Conservation (phyloP, 1,140 invertebrate genomes). For the Tenebrio molitor region DNA sequence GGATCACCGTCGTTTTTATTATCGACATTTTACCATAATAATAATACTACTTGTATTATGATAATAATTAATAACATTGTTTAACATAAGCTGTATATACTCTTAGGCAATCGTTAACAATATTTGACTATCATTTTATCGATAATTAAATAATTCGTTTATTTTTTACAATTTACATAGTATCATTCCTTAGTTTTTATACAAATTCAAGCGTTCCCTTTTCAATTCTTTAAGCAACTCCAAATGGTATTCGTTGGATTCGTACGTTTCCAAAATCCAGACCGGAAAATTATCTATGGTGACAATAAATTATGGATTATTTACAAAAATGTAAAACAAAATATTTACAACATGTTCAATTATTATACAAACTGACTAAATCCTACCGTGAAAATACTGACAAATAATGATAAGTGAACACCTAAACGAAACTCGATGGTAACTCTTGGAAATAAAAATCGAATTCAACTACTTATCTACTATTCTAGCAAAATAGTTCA, state of each 20-base stretch:
- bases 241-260: neutral
- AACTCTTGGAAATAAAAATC: constrained; percentile 5
- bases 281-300: too few species aligned
- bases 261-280: too few species aligned
- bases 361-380: constrained; percentile 33
- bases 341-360: constrained; percentile 9
- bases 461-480: neutral
- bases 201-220: constrained; percentile 24
- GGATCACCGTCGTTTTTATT: constrained; percentile 16
- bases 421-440: constrained; percentile 26
- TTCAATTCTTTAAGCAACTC: neutral
- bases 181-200: constrained; percentile 26
- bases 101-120: constrained; percentile 44
- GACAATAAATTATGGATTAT: constrained; percentile 24
- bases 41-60: constrained; percentile 31
- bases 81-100: constrained; percentile 46
- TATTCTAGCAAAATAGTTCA: constrained; percentile 27
- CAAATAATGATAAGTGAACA: constrained; percentile 30
- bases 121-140: constrained; percentile 39
- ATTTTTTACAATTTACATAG: constrained; percentile 41
- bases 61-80: constrained; percentile 32
- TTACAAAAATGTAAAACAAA: constrained; percentile 28
- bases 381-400: constrained; percentile 24
- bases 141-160: constrained; percentile 36
- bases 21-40: constrained; percentile 14